These are phyloP conservation scores for Drosophila dunni DNA, from an alignment of 1,140 invertebrate genomes.

Conservation along the genomic window DNA sequence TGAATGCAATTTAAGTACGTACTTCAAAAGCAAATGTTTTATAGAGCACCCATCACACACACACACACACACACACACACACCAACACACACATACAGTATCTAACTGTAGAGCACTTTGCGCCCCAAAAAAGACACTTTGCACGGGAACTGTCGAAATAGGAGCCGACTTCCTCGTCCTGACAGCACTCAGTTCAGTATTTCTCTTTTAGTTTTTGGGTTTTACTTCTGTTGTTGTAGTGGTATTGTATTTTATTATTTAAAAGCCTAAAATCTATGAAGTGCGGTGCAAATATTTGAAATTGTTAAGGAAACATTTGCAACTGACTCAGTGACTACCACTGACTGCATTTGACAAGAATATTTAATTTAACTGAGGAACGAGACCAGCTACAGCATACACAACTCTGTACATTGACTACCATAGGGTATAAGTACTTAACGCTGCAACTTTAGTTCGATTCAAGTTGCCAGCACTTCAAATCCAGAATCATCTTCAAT, in stretches of 20 bases:
- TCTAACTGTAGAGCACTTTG: slow-evolving; percentile 41
- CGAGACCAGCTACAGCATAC: slow-evolving; percentile 42
- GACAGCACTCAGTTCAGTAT: slow-evolving; percentile 40
- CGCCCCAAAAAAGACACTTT: slow-evolving; percentile 60
- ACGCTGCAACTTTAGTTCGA: background rate
- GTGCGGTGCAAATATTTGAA: slow-evolving; percentile 82
- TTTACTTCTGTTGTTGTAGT: slow-evolving; percentile 19
- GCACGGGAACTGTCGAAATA: slow-evolving; percentile 51
- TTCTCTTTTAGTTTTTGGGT: slow-evolving; percentile 37
- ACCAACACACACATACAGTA: slow-evolving; percentile 28
- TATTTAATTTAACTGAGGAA: slow-evolving; percentile 74
- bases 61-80: slow-evolving; percentile 53
- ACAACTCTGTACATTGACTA: slow-evolving; percentile 8
- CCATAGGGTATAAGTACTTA: background rate
- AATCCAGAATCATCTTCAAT: slow-evolving; percentile 14
- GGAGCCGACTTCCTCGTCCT: slow-evolving; percentile 45
- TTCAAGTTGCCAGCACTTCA: slow-evolving; percentile 8
- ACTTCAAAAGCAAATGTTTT: slow-evolving; percentile 79
- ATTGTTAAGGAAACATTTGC: slow-evolving; percentile 73
- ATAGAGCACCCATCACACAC: slow-evolving; percentile 62
- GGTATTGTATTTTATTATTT: slow-evolving; percentile 76
- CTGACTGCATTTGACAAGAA: slow-evolving; percentile 76
- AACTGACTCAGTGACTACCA: slow-evolving; percentile 65
- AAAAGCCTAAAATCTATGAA: slow-evolving; percentile 83
- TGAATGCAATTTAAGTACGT: slow-evolving; percentile 82